These are phyloP conservation scores for Harpagoxenus sublaevis DNA, from an alignment of 2,888 invertebrate genomes.

Conservation along the genomic window DNA sequence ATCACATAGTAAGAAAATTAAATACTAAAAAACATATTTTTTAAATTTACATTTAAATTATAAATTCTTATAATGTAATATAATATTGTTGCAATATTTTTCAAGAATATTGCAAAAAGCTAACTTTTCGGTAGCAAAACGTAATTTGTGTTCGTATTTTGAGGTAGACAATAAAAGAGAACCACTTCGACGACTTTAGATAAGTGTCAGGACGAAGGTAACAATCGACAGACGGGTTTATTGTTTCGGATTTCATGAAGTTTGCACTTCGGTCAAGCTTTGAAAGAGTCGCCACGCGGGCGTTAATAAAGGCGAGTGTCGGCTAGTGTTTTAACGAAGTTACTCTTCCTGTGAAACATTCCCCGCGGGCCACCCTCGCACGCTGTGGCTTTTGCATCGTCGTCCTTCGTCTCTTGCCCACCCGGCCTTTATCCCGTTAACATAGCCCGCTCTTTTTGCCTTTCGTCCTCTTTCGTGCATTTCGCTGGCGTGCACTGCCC, in stretches of 20 bases:
- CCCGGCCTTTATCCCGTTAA: conserved; percentile 44
- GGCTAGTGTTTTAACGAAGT: conserved; percentile 67
- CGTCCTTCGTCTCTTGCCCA: conserved; percentile 28
- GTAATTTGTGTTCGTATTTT: not conserved
- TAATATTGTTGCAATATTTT: not conserved
- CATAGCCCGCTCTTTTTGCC: conserved; percentile 20
- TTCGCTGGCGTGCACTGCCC: conserved; percentile 30
- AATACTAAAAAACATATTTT: not conserved
- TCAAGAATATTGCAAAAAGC: not conserved
- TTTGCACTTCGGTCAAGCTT: conserved; percentile 45
- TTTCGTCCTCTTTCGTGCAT: conserved; percentile 26
- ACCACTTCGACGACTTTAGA: not conserved
- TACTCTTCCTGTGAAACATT: conserved; percentile 57
- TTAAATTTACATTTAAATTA: not conserved
- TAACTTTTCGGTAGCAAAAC: too few species aligned
- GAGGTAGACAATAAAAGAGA: not conserved
- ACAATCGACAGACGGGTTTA: conserved; percentile 38
- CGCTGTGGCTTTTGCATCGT: conserved; percentile 42
- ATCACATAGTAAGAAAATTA: not conserved
- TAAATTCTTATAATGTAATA: not conserved
- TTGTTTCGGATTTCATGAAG: conserved; percentile 54
- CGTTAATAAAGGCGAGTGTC: conserved; percentile 59
- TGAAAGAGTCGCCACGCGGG: conserved; percentile 44
- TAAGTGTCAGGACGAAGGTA: conserved; percentile 11
- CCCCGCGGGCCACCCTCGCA: conserved; percentile 25